phyloP scores from a whole-genome alignment of 2,888 invertebrate genomes.

The Pinctada fucata region DNA sequence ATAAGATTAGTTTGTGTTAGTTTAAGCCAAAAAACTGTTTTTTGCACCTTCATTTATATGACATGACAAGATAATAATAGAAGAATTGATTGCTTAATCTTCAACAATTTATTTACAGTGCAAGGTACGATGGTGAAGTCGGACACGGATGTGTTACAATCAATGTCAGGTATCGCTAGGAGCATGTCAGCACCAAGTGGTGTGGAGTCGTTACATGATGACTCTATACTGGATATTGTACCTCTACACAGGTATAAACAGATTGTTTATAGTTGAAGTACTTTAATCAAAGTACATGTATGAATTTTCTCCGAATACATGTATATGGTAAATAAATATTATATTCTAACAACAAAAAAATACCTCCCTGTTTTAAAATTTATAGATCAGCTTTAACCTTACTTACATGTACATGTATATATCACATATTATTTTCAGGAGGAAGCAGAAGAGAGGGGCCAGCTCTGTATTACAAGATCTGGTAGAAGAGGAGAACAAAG shows the following conservation, averaged over 20 bases:
- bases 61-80: no score
- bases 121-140: conserved; percentile 67
- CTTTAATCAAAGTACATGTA: no score
- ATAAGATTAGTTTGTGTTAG: no score
- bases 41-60: no score
- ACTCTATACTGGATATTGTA: conserved; percentile 67
- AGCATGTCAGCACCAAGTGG: conserved; percentile 73
- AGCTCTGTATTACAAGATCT: conserved; percentile 68
- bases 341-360: no score
- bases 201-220: conserved; percentile 64
- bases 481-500: conserved; percentile 65
- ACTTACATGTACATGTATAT: no score
- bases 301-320: neutral
- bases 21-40: no score
- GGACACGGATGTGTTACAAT: conserved; percentile 70
- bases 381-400: no score
- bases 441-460: conserved; percentile 55
- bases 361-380: no score
- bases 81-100: no score
- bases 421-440: neutral
- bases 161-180: conserved; percentile 60
- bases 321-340: neutral
- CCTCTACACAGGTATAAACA: conserved; percentile 61
- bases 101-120: conserved; percentile 35
- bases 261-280: neutral